Evolutionary conservation across 2,113 vertebrate species (phyloP), one percentile per base, ranked within the genome.

Genomic region (Natator depressus): DNA sequence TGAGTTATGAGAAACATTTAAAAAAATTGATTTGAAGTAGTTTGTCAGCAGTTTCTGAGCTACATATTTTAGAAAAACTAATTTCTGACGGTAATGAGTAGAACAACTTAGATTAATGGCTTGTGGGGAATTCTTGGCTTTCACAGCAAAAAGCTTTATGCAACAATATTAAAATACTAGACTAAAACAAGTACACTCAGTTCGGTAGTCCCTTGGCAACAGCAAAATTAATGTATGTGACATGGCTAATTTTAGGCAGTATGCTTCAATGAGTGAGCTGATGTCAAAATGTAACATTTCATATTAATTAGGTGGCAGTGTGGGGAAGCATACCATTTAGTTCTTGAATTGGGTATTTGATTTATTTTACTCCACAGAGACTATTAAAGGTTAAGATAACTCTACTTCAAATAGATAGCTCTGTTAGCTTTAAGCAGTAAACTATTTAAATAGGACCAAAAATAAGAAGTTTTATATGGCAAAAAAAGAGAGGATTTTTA

Each of bases 1-100:
- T 85, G 89, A 91, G 62, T 88, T 88, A 86, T 94, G 29, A 76
- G 90, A 87, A 86, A 65, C 22, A 57, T 76, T 95, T 83, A 80
- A 87, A 91, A 75, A 80, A 89, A 93, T 87, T 65, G 3, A 81
- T 88, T 92, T 91, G 47, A 65, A 83, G 76, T 90, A 92, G 89
- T 89, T 95, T 95, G 87, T 96, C 93, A 97, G 96, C 78, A 95
- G 80, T 96, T 97, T 95, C 80, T 95, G 75, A 93, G 92, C 85
- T 95, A 80, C 46, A 22, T 82, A 80, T 85, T 94, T 96, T 55
- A 93, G 85, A 93, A 95, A 72, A 92, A 96, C 81, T 81, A 94
- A 84, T 75, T 94, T 93, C 7, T 89, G 62, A 84, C 95, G 88
- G 57, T 90, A 95, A 95, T 91, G 89, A 95, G 85, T 89, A 94